Percentiles rank a stretch among this genome's conserved stretches.
Evolutionary conservation across 2,797 vertebrate species (phyloP).

Genomic region (Enteromius fasciolatus): DNA sequence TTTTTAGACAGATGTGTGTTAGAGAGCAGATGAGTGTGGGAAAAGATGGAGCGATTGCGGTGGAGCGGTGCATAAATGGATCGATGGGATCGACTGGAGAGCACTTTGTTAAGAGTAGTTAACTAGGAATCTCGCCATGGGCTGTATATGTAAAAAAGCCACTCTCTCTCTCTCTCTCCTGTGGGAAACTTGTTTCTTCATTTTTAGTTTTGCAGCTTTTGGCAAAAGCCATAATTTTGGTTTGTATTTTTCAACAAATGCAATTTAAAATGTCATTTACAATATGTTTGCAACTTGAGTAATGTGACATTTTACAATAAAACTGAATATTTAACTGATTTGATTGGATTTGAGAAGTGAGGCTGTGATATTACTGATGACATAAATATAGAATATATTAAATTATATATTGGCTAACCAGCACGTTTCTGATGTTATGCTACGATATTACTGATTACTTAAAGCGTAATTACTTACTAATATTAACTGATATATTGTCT

Average conservation of each 20-base stretch:
- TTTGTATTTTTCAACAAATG: background rate
- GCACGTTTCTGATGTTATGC: background rate
- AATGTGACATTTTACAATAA: background rate
- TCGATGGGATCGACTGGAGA: constrained; percentile 72
- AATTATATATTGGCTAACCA: background rate
- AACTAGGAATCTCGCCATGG: constrained; percentile 50
- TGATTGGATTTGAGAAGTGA: background rate
- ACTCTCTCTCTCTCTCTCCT: background rate
- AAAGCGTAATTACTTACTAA: background rate
- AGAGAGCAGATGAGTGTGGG: background rate
- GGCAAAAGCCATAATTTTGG: background rate
- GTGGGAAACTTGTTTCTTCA: background rate
- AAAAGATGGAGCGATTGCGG: background rate
- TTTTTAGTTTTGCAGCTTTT: background rate
- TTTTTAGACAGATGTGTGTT: constrained; percentile 15
- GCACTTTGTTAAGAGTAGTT: constrained; percentile 76
- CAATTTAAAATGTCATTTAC: background rate
- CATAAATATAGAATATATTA: background rate
- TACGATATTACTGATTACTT: background rate
- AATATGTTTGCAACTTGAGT: background rate
- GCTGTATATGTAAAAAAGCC: constrained; percentile 61
- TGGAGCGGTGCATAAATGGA: constrained; percentile 40
- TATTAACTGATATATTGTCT: too few species aligned
- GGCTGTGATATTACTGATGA: background rate
- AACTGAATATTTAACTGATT: background rate